These are phyloP conservation scores for Zophobas morio DNA, from an alignment of 1,140 invertebrate genomes.

Conservation along the genomic window DNA sequence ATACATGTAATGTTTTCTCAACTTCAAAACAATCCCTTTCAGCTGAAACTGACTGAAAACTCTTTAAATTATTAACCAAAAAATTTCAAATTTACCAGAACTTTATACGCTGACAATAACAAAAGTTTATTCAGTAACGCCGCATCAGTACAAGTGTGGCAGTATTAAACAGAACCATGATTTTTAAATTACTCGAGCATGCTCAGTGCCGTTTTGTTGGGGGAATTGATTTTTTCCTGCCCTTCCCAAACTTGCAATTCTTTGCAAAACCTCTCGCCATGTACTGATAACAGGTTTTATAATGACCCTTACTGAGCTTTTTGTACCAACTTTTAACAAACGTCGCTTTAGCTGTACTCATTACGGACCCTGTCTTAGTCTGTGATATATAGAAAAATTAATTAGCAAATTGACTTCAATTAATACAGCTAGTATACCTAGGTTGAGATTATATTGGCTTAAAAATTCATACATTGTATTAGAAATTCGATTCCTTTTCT, in stretches of 20 bases:
- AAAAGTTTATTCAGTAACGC: slow-evolving; percentile 27
- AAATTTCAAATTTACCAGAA: slow-evolving; percentile 34
- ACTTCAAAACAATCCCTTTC: slow-evolving; percentile 18
- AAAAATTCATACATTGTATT: too few species aligned
- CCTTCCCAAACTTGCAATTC: slow-evolving; percentile 46
- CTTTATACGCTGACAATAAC: slow-evolving; percentile 20
- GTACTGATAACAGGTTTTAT: slow-evolving; percentile 61
- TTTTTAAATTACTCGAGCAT: slow-evolving; percentile 43
- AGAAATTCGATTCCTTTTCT: too few species aligned
- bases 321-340: slow-evolving; percentile 36
- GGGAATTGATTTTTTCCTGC: slow-evolving; percentile 62
- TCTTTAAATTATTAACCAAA: slow-evolving; percentile 34
- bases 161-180: slow-evolving; percentile 43
- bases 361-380: slow-evolving; percentile 17
- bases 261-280: slow-evolving; percentile 59
- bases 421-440: too few species aligned
- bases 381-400: slow-evolving; percentile 19
- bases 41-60: slow-evolving; percentile 15
- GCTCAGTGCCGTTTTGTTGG: slow-evolving; percentile 44
- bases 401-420: too few species aligned
- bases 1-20: slow-evolving; percentile 11
- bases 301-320: slow-evolving; percentile 54
- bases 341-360: slow-evolving; percentile 31
- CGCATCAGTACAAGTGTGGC: slow-evolving; percentile 33
- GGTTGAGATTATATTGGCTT: too few species aligned